Evolutionary conservation across 2,888 invertebrate genomes (phyloP), one percentile per base, ranked within the genome.

Genomic region (Neoitamus cyanurus): DNA sequence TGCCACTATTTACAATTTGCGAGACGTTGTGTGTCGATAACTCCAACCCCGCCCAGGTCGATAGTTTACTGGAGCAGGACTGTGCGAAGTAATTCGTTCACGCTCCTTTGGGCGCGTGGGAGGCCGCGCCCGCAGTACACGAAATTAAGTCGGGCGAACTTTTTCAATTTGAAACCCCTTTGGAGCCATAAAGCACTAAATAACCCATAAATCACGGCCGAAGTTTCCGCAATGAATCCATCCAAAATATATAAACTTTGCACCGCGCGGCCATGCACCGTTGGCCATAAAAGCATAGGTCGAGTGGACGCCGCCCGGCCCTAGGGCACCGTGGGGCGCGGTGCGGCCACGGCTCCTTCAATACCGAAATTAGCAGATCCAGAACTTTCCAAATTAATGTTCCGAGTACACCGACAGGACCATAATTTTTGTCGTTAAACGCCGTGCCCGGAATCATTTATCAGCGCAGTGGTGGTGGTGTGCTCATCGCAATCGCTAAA

Each of bases 391-490:
- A 84, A 84, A 75, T 84, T 84, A 84, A 75, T 73, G 75, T 75
- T 73, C 58, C 48, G 84, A 84, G 77, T 77, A 77, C 75, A 68
- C 73, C 73, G 73, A 73, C 73, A 73, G 84, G 73, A 84, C 84
- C 75, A 84, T 84, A 84, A 84, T 84, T 84, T 75, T 75, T 84
- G 84, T 75, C 84, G 73, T 84, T 84, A 84, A 84, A 84, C 75
- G 68, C 69, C 15, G 69, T 82, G 48, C 36, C 36, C 73, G 73
- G 77, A 36, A 58, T 48, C 77, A 80, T 84, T 84, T 84, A 84
- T 84, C 84, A 84, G 78, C 37, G 58, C 69, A 20, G 70, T 78
- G 48, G 77, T 84, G 48, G 68, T 69, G 31, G 82, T 69, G n/a
- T 82, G 82, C 36, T 82, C 84, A 82, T 82, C 69, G 82, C 82